Base-by-base conservation (phyloP, 2,888 invertebrate species). In the Eilema sororculum region DNA sequence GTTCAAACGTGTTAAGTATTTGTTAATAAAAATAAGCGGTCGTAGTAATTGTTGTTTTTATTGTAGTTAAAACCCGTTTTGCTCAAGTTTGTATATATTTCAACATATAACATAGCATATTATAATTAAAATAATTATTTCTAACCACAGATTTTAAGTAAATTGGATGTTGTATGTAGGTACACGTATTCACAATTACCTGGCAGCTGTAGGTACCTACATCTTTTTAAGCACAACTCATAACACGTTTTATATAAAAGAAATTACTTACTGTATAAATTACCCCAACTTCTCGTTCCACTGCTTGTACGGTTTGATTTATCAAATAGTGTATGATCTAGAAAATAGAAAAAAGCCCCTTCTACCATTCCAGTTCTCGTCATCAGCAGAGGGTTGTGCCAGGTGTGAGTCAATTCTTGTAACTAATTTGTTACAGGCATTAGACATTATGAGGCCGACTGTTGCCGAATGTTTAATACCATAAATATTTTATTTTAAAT, bases 1-100 rank as follows among this genome's bases (percentile, higher is more conserved):
- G 62, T 69, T 68, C 58, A 30, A 59, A 72, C 59, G 69, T 73
- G 67, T 76, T 68, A 78, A 73, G 68, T 69, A 65, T 72, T 68
- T 78, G 59, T 71, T 68, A 65, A 64, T 78, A 63, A 76, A 76
- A 79, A 69, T 68, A 72, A 69, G 62, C 65, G 72, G 46, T 65
- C 28, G 13, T 77, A 41, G 10, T 79, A 72, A 75, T 74, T 71
- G 60, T 52, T 67, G 56, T 72, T 78, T 73, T 68, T 78, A 71
- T 75, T 71, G 62, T 65, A 60, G 62, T 57, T 61, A 46, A 68
- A 71, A 72, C 68, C 62, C 64, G 68, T 65, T 71, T 71, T 76
- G 67, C 69, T 69, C 16, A 56, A 60, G 56, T 74, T 64, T 37
- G 62, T 74, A 25, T 71, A 71, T 60, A 73, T 73, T 65, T 57